These are phyloP conservation scores for Branchinecta lynchi DNA, from an alignment of 1,140 invertebrate species.

Conservation along the genomic window DNA sequence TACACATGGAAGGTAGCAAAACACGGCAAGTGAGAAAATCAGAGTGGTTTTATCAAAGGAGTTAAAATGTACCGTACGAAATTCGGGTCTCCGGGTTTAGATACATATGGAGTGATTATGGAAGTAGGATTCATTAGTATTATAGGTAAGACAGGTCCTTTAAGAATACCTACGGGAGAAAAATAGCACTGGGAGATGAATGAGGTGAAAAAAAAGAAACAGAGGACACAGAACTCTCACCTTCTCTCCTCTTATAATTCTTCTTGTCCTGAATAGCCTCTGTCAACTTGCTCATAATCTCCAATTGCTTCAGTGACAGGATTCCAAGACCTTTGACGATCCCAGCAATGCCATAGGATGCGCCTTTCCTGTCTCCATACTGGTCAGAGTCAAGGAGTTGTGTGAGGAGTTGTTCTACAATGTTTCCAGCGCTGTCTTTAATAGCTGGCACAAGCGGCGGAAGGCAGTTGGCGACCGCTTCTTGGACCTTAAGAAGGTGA, in stretches of 20 bases:
- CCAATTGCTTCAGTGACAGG: slow-evolving; percentile 79
- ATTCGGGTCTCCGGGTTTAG: too few relatives aligned
- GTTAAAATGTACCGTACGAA: too few relatives aligned
- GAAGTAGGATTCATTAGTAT: neutral
- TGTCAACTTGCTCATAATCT: slow-evolving; percentile 87
- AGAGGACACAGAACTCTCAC: slow-evolving; percentile 29
- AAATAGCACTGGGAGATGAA: neutral
- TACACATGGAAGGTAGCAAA: too few relatives aligned
- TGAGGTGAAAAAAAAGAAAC: neutral
- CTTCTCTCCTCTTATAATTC: slow-evolving; percentile 81
- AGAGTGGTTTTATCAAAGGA: too few relatives aligned
- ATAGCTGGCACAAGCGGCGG: slow-evolving; percentile 82
- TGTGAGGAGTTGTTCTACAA: slow-evolving; percentile 73
- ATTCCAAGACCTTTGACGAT: slow-evolving; percentile 93
- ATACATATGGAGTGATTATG: too few relatives aligned
- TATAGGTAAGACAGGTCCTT: neutral
- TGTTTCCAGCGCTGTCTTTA: slow-evolving; percentile 67
- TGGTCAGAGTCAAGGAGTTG: slow-evolving; percentile 81
- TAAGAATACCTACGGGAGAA: neutral
- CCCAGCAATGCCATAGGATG: slow-evolving; percentile 73
- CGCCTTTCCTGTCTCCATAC: slow-evolving; percentile 89
- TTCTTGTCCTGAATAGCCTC: slow-evolving; percentile 94
- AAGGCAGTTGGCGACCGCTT: slow-evolving; percentile 91
- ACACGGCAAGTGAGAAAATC: too few relatives aligned
- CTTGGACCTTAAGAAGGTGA: slow-evolving; percentile 58